phyloP scores from a whole-genome alignment of 2,113 vertebrate species.

The Notiomystis cincta region DNA sequence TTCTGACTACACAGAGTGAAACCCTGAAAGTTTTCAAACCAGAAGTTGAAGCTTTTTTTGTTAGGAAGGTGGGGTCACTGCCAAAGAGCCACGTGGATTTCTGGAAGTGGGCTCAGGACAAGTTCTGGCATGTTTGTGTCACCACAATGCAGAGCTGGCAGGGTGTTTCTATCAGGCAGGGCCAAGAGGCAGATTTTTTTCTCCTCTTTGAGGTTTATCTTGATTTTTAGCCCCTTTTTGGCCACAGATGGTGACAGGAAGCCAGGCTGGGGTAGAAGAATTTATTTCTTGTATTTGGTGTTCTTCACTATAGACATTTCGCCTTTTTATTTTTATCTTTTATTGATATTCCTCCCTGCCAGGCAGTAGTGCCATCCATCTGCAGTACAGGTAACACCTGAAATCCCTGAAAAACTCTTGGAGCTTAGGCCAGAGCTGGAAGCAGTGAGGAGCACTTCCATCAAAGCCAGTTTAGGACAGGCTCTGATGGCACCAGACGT shows the following conservation, averaged over 20 bases:
- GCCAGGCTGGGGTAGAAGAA: not conserved
- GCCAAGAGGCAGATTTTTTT: not conserved
- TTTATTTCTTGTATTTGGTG: not conserved
- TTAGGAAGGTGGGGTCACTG: not conserved
- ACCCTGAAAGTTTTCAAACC: not conserved
- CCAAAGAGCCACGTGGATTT: accelerated
- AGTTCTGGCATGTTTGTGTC: not conserved
- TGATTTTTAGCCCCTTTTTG: not conserved
- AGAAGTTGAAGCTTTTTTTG: not conserved
- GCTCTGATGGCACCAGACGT: not conserved
- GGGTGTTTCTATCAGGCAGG: not conserved
- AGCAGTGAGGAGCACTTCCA: not conserved
- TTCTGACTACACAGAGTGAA: not conserved
- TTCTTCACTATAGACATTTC: not conserved
- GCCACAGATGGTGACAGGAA: not conserved
- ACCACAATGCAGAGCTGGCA: not conserved
- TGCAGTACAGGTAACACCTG: not conserved
- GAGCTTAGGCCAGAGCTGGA: not conserved
- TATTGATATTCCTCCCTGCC: not conserved
- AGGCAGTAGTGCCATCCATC: not conserved
- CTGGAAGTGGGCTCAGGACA: not conserved
- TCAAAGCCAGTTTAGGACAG: not conserved
- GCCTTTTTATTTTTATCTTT: not conserved
- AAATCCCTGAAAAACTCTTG: not conserved
- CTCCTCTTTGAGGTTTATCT: not conserved